phyloP scores from a whole-genome alignment of 2,113 vertebrate species.

The Rutilus rutilus region DNA sequence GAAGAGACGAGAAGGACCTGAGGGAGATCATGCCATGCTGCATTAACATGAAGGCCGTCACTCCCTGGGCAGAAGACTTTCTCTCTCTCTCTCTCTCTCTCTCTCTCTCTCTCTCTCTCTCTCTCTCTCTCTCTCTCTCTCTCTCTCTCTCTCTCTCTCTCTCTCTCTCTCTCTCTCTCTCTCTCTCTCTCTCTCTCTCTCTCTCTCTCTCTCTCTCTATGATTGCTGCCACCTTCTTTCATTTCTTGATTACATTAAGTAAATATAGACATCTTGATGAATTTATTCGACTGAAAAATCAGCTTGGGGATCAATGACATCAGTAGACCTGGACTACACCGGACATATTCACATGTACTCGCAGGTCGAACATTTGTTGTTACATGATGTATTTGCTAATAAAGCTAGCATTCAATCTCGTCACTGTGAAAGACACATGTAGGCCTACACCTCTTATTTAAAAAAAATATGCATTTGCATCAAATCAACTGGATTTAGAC shows the following conservation, averaged over 20 bases:
- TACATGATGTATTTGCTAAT: no score
- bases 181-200: conserved; percentile 3
- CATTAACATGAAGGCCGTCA: conserved; percentile 56
- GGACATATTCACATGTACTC: neutral
- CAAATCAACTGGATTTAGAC: neutral
- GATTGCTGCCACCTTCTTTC: conserved; percentile 7
- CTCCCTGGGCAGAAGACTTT: conserved; percentile 4
- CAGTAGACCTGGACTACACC: neutral
- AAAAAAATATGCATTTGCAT: neutral
- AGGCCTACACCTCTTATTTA: neutral
- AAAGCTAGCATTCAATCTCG: neutral
- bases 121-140: conserved; percentile 3
- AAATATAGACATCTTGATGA: conserved; percentile 20
- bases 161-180: conserved; percentile 1
- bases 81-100: neutral
- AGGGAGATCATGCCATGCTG: conserved; percentile 52
- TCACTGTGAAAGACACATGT: neutral
- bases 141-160: neutral
- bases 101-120: conserved; percentile 1
- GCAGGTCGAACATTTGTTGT: neutral
- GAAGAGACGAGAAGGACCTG: conserved; percentile 41
- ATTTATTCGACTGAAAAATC: neutral
- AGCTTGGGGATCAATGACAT: neutral
- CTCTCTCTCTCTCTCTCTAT: neutral
- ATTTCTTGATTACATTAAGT: conserved; percentile 5